Base-by-base conservation (phyloP, 1,140 invertebrate genomes). In the Drosophila fuyamai region DNA sequence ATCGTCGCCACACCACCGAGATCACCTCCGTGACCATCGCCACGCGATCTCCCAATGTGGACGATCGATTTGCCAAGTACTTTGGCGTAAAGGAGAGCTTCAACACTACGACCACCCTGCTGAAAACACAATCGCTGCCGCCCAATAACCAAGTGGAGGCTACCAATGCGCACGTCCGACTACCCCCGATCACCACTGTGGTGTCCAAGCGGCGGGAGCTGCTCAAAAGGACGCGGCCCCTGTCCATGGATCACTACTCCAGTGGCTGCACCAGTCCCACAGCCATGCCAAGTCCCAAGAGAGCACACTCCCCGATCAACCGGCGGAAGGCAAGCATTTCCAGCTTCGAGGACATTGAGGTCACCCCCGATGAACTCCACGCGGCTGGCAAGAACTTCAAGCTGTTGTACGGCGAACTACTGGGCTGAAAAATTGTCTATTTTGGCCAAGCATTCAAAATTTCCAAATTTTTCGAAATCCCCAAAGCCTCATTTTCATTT, bases 21-120 rank as follows among this genome's bases (percentile, higher is more conserved):
- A 47, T 84, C 57, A 61, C 47, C 51, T 32, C 43, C 36, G 23
- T 32, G 10, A 35, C 38, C n/a, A 1, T 63, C 0, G 0, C 58
- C 48, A 5, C n/a, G 18, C 36, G 43, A 12, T 14, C 81, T n/a
- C 23, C 61, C 1, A 14, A 48, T 5, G 83, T 92, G n/a, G 80
- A 90, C 54, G 82, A 90, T 8, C 90, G 86, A 4, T 84, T 54
- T 46, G 91, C 88, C 51, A 92, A 91, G 53, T 92, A 82, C 48
- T 92, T 92, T 63, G 91, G 91, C 1, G 43, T 81, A 0, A 68
- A 76, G 32, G 77, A 81, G 10, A 60, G 32, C 50, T 58, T 27
- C 32, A 54, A n/a, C 4, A 58, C 59, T 13, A 70, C 76, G 8
- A 71, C 81, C 4, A 74, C 65, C 6, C 29, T 76, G 36, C n/a